Conservation (phyloP, 2,888 invertebrate genomes). For the Ormyrus pomaceus region DNA sequence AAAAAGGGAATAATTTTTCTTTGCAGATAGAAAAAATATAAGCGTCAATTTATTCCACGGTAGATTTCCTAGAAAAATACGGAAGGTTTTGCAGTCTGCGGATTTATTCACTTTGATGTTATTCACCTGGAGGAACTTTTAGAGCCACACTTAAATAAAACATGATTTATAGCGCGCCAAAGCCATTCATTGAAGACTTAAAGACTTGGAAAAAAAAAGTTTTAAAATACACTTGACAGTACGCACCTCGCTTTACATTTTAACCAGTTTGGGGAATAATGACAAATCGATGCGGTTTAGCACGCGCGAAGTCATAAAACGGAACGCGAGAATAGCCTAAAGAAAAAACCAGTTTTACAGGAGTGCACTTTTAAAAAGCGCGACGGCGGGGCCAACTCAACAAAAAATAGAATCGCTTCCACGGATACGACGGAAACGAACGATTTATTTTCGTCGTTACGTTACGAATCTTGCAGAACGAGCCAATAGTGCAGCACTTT, state of each 20-base stretch:
- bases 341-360: slow-evolving; percentile 20
- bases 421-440: slow-evolving; percentile 35
- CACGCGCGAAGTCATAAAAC: background rate
- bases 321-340: slow-evolving; percentile 15
- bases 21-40: too few relatives aligned
- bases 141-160: too few relatives aligned
- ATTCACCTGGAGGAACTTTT: too few relatives aligned
- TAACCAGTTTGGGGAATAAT: background rate
- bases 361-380: slow-evolving; percentile 37
- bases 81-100: too few relatives aligned
- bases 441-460: slow-evolving; percentile 51
- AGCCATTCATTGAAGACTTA: too few relatives aligned
- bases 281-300: background rate
- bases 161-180: too few relatives aligned
- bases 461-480: slow-evolving; percentile 39
- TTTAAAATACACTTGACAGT: background rate
- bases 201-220: background rate
- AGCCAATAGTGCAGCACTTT: slow-evolving; percentile 39
- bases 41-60: too few relatives aligned
- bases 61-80: too few relatives aligned
- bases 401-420: slow-evolving; percentile 48
- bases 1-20: too few relatives aligned
- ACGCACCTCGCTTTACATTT: background rate
- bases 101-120: too few relatives aligned
- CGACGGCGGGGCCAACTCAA: slow-evolving; percentile 3